A percentile compares a stretch with the other conserved stretches of the same genome.
Evolutionary conservation across 2,888 invertebrate genomes (phyloP).

Genomic region (Marronus borbonicus): DNA sequence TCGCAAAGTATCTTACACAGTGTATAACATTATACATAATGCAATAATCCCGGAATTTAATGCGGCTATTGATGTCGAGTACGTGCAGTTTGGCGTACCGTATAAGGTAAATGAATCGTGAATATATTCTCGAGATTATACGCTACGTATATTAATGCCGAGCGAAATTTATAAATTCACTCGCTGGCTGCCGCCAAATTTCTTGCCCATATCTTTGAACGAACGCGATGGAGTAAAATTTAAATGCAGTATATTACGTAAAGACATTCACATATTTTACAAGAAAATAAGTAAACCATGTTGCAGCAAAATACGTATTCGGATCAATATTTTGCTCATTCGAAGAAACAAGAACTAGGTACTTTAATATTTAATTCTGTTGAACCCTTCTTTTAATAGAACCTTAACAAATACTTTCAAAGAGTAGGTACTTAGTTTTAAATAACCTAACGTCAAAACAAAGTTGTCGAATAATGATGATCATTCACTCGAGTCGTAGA

Average conservation of each 20-base stretch:
- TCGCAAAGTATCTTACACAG: constrained; percentile 44
- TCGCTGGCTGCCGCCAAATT: constrained; percentile 6
- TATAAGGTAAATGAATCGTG: constrained; percentile 47
- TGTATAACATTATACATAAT: constrained; percentile 50
- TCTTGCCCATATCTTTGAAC: constrained; percentile 18
- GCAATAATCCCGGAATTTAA: constrained; percentile 50
- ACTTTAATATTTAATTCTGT: too few relatives aligned
- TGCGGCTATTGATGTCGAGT: constrained; percentile 49
- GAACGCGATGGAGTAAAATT: background rate
- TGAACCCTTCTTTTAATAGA: too few relatives aligned
- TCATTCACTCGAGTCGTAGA: too few relatives aligned
- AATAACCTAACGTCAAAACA: too few relatives aligned
- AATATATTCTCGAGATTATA: constrained; percentile 41
- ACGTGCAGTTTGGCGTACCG: constrained; percentile 47
- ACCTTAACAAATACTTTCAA: too few relatives aligned
- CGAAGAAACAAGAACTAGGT: too few relatives aligned
- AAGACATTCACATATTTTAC: too few relatives aligned
- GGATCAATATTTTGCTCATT: too few relatives aligned
- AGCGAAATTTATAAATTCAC: constrained; percentile 33
- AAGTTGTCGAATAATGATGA: too few relatives aligned
- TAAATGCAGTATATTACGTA: background rate
- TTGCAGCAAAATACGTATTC: too few relatives aligned
- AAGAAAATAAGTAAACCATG: too few relatives aligned
- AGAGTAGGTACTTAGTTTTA: too few relatives aligned
- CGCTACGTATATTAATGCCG: constrained; percentile 33